Evolutionary conservation across 2,113 vertebrate genomes (phyloP).

Genomic region (Epinephelus fuscoguttatus): DNA sequence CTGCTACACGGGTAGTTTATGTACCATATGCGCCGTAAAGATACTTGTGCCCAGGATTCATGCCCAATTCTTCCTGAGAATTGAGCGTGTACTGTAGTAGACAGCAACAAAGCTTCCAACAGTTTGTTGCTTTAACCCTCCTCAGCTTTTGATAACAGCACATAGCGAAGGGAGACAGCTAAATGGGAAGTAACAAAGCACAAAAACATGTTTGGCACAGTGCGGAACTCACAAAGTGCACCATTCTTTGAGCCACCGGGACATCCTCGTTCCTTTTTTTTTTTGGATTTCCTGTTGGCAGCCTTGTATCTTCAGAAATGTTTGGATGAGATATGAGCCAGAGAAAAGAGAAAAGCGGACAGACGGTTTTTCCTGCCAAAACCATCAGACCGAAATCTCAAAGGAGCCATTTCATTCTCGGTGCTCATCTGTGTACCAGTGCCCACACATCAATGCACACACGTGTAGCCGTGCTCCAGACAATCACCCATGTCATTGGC

Average conservation of each 20-base stretch:
- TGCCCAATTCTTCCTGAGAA: conserved; percentile 23
- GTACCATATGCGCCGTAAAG: conserved; percentile 4
- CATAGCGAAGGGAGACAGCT: background rate
- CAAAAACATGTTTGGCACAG: conserved; percentile 18
- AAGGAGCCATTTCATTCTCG: conserved; percentile 25
- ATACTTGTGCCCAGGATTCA: conserved; percentile 10
- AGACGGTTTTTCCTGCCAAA: conserved; percentile 27
- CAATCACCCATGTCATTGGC: conserved; percentile 40
- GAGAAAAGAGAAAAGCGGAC: background rate
- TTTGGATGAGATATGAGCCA: conserved; percentile 6
- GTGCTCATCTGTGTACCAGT: background rate
- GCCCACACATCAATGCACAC: conserved; percentile 12
- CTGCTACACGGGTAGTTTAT: conserved; percentile 12
- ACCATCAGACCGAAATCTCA: conserved; percentile 26
- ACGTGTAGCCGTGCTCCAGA: background rate
- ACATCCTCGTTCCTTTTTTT: background rate
- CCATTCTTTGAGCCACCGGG: conserved; percentile 15
- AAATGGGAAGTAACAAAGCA: conserved; percentile 20
- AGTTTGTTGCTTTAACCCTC: conserved; percentile 9
- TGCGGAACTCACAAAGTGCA: conserved; percentile 16
- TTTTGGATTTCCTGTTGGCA: conserved; percentile 15
- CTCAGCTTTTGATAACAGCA: conserved; percentile 19
- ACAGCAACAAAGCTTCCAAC: background rate
- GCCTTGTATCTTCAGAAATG: conserved; percentile 1
- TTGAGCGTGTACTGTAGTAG: background rate